Conservation (phyloP, 1,140 invertebrate species). For the Trichonephila clavata region DNA sequence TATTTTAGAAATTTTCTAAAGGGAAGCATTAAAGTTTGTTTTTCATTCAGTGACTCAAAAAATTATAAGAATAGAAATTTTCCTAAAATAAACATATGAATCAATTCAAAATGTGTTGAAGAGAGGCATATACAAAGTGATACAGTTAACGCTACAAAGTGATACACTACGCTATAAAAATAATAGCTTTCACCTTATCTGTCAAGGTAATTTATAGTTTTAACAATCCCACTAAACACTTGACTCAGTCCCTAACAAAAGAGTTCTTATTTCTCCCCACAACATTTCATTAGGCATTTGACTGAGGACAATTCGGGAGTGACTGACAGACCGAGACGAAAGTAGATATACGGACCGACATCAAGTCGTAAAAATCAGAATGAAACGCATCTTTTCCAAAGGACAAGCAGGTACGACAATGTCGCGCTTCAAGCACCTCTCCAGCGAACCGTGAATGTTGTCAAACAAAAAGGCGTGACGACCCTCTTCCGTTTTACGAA, state of each 20-base stretch:
- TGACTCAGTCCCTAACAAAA: not conserved
- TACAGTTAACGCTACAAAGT: too few species aligned
- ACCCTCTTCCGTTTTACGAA: not conserved
- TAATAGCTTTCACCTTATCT: too few species aligned
- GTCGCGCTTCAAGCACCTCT: constrained; percentile 40
- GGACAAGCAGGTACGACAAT: not conserved
- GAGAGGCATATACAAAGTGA: too few species aligned
- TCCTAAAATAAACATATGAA: too few species aligned
- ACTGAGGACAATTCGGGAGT: not conserved
- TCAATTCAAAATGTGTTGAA: too few species aligned
- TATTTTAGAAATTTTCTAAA: too few species aligned
- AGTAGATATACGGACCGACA: constrained; percentile 34
- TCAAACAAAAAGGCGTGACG: constrained; percentile 29
- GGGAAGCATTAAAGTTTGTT: too few species aligned
- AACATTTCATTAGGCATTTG: not conserved
- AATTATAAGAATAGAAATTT: too few species aligned
- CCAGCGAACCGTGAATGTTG: not conserved
- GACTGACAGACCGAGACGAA: constrained; percentile 18
- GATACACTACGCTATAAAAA: too few species aligned
- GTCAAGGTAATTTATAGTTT: too few species aligned
- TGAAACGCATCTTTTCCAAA: constrained; percentile 12
- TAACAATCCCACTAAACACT: not conserved
- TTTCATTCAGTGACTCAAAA: too few species aligned
- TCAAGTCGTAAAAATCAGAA: constrained; percentile 48
- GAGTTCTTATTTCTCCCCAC: not conserved